Conservation (phyloP, 1,140 invertebrate species). For the Sminthurinus signatus region DNA sequence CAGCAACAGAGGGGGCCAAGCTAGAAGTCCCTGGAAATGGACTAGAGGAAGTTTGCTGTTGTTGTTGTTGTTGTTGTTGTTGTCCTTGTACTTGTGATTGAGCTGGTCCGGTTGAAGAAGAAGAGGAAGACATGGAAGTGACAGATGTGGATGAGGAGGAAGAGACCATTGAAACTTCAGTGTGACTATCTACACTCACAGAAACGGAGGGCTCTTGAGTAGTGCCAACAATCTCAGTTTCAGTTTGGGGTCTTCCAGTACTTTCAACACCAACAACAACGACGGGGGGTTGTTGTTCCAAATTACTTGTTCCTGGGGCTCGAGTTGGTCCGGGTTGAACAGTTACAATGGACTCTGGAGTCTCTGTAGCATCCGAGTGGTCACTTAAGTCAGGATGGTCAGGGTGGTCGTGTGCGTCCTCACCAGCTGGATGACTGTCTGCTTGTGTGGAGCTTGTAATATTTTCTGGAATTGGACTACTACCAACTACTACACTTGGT, state of each 20-base stretch:
- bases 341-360: neutral
- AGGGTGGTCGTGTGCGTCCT: neutral
- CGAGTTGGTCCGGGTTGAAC: conserved; percentile 6
- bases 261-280: neutral
- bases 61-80: too few species aligned
- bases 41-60: too few species aligned
- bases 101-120: neutral
- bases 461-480: too few species aligned
- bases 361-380: neutral
- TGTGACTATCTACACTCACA: conserved; percentile 1
- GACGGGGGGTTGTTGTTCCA: neutral
- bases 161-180: conserved; percentile 1
- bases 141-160: conserved; percentile 2
- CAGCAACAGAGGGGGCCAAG: neutral
- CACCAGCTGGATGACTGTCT: neutral
- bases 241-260: neutral
- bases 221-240: neutral
- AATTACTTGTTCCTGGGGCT: conserved; percentile 13
- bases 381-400: neutral
- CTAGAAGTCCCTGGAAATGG: neutral
- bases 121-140: neutral
- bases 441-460: neutral
- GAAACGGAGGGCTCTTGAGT: neutral
- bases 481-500: too few species aligned
- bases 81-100: neutral